Evolutionary conservation across 2,797 vertebrate genomes (phyloP).

Genomic region (Clamator glandarius): DNA sequence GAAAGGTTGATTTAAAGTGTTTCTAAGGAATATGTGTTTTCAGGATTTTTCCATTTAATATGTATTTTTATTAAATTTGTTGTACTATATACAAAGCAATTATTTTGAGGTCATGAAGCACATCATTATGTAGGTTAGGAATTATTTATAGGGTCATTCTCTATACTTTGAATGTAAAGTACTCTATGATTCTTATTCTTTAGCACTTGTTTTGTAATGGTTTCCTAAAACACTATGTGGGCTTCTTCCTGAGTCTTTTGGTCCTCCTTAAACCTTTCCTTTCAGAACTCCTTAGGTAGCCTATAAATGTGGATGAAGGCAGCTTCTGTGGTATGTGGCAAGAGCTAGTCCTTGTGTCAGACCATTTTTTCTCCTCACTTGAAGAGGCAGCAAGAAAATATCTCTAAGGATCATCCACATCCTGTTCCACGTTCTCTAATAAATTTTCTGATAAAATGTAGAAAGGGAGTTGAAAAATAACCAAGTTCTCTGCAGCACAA

Average conservation of each 20-base stretch:
- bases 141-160: conserved; percentile 32
- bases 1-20: not conserved
- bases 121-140: not conserved
- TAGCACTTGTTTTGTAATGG: not conserved
- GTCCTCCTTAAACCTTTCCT: not conserved
- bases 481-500: not conserved
- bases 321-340: not conserved
- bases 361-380: not conserved
- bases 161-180: not conserved
- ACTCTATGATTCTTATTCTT: not conserved
- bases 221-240: not conserved
- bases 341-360: not conserved
- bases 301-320: not conserved
- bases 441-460: not conserved
- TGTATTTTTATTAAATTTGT: conserved; percentile 28
- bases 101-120: not conserved
- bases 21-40: not conserved
- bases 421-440: not conserved
- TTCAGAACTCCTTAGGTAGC: not conserved
- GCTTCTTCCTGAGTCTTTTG: not conserved
- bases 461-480: not conserved
- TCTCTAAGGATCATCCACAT: not conserved
- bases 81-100: not conserved
- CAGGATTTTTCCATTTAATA: not conserved
- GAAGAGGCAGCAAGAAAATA: not conserved